Base-by-base conservation (phyloP, 2,113 vertebrate genomes). In the Dipodomys ordii region DNA sequence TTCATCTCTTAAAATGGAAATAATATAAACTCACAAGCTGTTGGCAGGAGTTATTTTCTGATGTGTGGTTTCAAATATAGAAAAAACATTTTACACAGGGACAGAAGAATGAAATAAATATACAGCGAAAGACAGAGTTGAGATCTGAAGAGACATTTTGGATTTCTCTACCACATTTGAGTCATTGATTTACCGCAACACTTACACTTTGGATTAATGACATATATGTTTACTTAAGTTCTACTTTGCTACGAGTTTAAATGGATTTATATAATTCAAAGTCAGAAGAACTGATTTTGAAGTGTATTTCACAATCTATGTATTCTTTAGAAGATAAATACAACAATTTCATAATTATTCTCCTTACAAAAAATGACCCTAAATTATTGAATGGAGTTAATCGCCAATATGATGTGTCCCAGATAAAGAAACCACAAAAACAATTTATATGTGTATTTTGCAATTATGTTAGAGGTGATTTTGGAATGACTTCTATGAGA, bases 301-400 rank as follows among this genome's bases (percentile, higher is more conserved):
- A 35, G 2, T 60, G 89, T 83, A 44, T 88, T 87, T 88, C n/a
- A 72, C 83, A 64, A 2, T 87, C 22, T 85, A 9, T 49, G 49
- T 49, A 49, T 49, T 49, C 49, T 49, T 49, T 49, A 49, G 12
- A 44, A 72, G 46, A 22, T 83, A 89, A 92, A 82, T 67, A 30
- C 18, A 71, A 65, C 0, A 9, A 6, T 20, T 72, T 64, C 5
- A 67, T 73, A 86, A 68, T 20, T 68, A 2, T 72, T 85, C 3
- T 83, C 67, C 49, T 71, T 87, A 44, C 28, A 76, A 76, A 49
- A 30, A 15, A 49, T 81, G 46, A 4, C 69, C 12, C 6, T 92
- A 85, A 92, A 88, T 96, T 93, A 73, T 71, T 96, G 72, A 93
- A 72, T 65, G 74, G 9, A 82, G 85, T 85, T 81, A 83, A 91